These are phyloP conservation scores for Jaculus jaculus DNA, from an alignment of 2,113 vertebrate genomes.

Conservation along the genomic window DNA sequence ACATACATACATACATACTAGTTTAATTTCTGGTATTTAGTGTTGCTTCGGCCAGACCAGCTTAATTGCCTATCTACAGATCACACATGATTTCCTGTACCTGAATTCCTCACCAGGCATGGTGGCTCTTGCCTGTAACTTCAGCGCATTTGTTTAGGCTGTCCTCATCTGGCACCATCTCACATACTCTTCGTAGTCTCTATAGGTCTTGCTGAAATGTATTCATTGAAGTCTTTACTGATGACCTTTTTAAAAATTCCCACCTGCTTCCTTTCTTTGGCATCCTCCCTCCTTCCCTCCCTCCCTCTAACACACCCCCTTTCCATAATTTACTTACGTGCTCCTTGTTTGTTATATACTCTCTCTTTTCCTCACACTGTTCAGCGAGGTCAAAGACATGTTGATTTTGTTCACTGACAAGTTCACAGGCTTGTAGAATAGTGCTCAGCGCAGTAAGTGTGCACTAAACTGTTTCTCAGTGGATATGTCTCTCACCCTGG, in stretches of 20 bases:
- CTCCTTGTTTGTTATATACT: not conserved
- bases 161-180: not conserved
- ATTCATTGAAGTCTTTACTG: not conserved
- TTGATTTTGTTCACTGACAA: not conserved
- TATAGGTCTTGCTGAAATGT: not conserved
- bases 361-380: not conserved
- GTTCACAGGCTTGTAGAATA: not conserved
- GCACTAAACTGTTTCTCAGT: not conserved
- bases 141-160: not conserved
- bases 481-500: not conserved
- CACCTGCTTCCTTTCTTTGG: not conserved
- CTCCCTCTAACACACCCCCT: not conserved
- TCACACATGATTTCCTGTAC: not conserved
- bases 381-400: not conserved
- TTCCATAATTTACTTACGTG: not conserved
- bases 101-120: not conserved
- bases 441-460: not conserved
- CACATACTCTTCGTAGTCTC: not conserved
- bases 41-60: not conserved
- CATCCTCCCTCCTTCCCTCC: not conserved
- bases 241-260: not conserved
- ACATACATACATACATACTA: too few species aligned
- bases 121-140: not conserved
- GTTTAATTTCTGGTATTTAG: conserved; percentile 11
- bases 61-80: not conserved